Evolutionary conservation across 1,140 invertebrate species (phyloP).

Genomic region (Cotesia glomerata): DNA sequence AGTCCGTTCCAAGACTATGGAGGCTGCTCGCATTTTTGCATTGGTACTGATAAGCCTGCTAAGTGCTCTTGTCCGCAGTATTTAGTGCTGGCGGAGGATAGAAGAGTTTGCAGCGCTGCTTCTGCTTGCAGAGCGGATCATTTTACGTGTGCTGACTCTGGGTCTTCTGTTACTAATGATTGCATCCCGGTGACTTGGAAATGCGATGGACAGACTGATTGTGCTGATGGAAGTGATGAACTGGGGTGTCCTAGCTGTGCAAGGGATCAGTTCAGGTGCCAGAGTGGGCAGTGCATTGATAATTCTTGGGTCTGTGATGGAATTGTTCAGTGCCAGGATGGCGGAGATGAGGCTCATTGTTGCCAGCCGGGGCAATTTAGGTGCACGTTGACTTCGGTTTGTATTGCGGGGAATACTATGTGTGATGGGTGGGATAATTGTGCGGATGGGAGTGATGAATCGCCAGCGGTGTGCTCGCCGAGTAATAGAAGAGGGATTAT

Average conservation of each 20-base stretch:
- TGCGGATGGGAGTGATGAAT: slow-evolving; percentile 76
- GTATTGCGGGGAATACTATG: slow-evolving; percentile 66
- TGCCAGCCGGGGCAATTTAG: slow-evolving; percentile 69
- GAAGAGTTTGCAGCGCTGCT: slow-evolving; percentile 71
- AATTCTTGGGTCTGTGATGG: slow-evolving; percentile 74
- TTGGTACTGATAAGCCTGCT: slow-evolving; percentile 55
- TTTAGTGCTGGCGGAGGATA: slow-evolving; percentile 73
- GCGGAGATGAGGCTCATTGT: slow-evolving; percentile 70
- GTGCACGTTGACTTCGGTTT: slow-evolving; percentile 68
- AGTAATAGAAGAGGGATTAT: slow-evolving; percentile 46
- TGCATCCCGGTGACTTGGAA: slow-evolving; percentile 87
- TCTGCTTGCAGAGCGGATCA: slow-evolving; percentile 79
- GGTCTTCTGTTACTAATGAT: slow-evolving; percentile 62
- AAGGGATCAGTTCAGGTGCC: slow-evolving; percentile 75
- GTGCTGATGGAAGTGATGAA: slow-evolving; percentile 83
- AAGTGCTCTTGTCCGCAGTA: slow-evolving; percentile 81
- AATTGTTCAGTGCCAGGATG: slow-evolving; percentile 74
- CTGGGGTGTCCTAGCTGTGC: slow-evolving; percentile 71
- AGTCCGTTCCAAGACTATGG: slow-evolving; percentile 61
- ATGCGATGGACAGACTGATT: slow-evolving; percentile 85
- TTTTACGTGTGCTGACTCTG: slow-evolving; percentile 74
- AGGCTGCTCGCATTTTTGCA: slow-evolving; percentile 77
- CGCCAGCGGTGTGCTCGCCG: slow-evolving; percentile 65
- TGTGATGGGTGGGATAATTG: slow-evolving; percentile 77
- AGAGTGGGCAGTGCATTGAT: slow-evolving; percentile 77